Conservation (phyloP, 1,140 invertebrate genomes). For the Lepidurus apus region DNA sequence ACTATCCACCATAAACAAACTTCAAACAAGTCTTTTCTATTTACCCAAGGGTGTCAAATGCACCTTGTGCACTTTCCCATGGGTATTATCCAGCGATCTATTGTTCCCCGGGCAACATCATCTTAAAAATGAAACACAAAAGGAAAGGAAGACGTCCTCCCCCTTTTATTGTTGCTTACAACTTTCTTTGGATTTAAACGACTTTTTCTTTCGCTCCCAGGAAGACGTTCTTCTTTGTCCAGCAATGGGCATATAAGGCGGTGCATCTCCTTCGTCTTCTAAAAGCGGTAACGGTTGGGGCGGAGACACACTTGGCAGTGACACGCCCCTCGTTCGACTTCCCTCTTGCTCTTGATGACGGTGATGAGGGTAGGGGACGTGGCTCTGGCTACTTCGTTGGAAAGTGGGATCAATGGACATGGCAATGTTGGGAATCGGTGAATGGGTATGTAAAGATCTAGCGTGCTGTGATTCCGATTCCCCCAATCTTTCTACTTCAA, state of each 20-base stretch:
- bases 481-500: neutral
- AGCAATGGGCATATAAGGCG: slow-evolving; percentile 18
- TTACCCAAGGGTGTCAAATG: neutral
- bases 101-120: neutral
- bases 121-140: neutral
- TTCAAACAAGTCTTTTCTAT: neutral
- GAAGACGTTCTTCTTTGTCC: slow-evolving; percentile 6
- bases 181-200: slow-evolving; percentile 7
- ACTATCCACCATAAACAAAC: neutral
- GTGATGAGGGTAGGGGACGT: neutral
- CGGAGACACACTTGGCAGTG: slow-evolving; percentile 16
- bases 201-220: slow-evolving; percentile 4
- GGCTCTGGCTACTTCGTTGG: neutral
- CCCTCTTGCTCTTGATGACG: neutral
- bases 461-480: neutral
- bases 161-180: neutral
- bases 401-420: slow-evolving; percentile 9
- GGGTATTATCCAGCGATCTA: neutral
- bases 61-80: neutral
- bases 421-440: neutral
- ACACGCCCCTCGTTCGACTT: neutral
- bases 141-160: neutral
- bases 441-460: neutral
- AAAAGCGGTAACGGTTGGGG: neutral
- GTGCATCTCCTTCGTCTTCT: slow-evolving; percentile 7